Evolutionary conservation across 2,888 invertebrate species (phyloP).

Genomic region (Polylopha cassiicola): DNA sequence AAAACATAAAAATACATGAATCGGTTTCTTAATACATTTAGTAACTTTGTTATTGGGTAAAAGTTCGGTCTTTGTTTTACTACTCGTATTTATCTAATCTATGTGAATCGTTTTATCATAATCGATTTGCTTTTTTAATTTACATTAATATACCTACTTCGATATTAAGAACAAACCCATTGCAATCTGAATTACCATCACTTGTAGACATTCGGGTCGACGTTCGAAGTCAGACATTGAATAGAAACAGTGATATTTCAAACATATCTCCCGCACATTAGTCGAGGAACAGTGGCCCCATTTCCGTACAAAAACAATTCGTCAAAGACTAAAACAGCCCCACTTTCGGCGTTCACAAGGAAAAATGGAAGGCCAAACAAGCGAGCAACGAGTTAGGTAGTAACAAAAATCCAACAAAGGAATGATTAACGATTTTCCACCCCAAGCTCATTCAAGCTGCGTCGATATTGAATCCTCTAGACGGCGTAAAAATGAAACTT

Average conservation of each 20-base stretch:
- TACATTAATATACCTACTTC: too few relatives aligned
- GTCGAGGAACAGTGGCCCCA: conserved; percentile 32
- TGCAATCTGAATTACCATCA: too few relatives aligned
- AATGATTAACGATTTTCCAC: conserved; percentile 75
- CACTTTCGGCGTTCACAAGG: conserved; percentile 66
- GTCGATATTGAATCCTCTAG: conserved; percentile 77
- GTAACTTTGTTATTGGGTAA: too few relatives aligned
- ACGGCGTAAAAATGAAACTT: conserved; percentile 75
- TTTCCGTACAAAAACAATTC: conserved; percentile 69
- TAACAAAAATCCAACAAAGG: conserved; percentile 77
- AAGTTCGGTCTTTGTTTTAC: too few relatives aligned
- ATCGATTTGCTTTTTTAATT: too few relatives aligned
- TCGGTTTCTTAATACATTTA: too few relatives aligned
- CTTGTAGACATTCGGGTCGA: too few relatives aligned
- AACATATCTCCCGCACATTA: conserved; percentile 1
- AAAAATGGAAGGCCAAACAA: conserved; percentile 74
- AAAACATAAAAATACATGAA: too few relatives aligned
- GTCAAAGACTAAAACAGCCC: conserved; percentile 62
- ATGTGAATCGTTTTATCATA: too few relatives aligned
- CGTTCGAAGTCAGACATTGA: too few relatives aligned
- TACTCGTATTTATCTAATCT: too few relatives aligned
- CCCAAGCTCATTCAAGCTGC: conserved; percentile 72
- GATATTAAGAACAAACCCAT: too few relatives aligned
- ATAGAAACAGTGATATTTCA: background rate
- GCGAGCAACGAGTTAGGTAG: conserved; percentile 75